Conservation (phyloP, 2,888 invertebrate genomes). For the Mesodorylaimus sp. region DNA sequence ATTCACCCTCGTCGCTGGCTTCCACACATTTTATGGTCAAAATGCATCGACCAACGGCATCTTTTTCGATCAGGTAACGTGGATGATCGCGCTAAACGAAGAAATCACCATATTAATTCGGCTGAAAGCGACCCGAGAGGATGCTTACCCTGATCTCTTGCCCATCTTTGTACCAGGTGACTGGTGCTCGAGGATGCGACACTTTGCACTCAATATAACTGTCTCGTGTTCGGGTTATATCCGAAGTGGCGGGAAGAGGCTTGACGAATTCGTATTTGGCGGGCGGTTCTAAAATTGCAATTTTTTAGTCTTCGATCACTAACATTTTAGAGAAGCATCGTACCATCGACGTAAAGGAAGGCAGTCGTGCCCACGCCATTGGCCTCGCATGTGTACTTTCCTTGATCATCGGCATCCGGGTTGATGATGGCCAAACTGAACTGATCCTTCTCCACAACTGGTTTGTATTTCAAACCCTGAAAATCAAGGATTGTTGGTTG, state of each 20-base stretch:
- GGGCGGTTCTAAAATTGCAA: conserved; percentile 65
- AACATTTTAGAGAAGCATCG: conserved; percentile 11
- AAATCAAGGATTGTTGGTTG: no score
- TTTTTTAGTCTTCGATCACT: no score
- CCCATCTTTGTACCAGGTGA: conserved; percentile 73
- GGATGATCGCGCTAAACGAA: no score
- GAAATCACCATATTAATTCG: no score
- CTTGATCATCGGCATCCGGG: conserved; percentile 88
- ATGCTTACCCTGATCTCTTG: conserved; percentile 46
- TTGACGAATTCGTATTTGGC: conserved; percentile 81
- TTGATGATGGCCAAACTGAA: conserved; percentile 71
- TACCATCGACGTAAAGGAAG: conserved; percentile 80
- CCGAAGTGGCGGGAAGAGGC: conserved; percentile 63
- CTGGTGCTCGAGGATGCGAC: conserved; percentile 74
- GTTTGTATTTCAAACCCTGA: conserved; percentile 85
- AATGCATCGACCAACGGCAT: conserved; percentile 71
- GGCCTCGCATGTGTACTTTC: conserved; percentile 86
- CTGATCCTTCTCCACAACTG: conserved; percentile 71
- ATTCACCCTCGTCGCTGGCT: conserved; percentile 69
- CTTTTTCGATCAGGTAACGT: conserved; percentile 67
- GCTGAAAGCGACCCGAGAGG: no score
- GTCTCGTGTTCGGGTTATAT: conserved; percentile 76
- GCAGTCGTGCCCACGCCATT: conserved; percentile 69
- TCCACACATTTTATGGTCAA: conserved; percentile 62
- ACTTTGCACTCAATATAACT: conserved; percentile 75